Conservation (phyloP, 2,797 vertebrate species). For the Gastrophryne carolinensis region DNA sequence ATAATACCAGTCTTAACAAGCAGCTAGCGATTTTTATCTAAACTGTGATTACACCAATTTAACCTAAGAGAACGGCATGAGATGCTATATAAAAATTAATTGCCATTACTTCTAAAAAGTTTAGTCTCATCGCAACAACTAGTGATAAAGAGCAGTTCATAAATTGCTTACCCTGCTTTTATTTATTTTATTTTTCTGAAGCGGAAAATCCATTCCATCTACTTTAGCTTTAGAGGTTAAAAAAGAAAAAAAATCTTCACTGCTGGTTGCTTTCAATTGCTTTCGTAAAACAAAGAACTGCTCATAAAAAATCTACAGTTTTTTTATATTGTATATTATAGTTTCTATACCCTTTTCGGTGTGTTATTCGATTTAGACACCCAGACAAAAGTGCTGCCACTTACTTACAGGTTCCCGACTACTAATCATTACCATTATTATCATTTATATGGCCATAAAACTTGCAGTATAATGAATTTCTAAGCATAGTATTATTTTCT, state of each 20-base stretch:
- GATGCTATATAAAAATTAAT: not conserved
- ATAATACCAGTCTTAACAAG: slow-evolving; percentile 41
- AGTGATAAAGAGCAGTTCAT: not conserved
- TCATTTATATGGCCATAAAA: too few species aligned
- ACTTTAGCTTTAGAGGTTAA: not conserved
- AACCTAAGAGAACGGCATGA: not conserved
- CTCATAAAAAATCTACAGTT: too few species aligned
- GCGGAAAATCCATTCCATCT: not conserved
- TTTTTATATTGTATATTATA: too few species aligned
- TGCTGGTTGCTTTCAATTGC: not conserved
- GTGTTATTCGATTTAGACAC: too few species aligned
- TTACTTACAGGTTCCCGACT: too few species aligned
- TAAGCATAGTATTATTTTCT: too few species aligned
- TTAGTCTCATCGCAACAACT: not conserved
- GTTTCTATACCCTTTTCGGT: too few species aligned
- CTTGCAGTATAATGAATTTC: too few species aligned
- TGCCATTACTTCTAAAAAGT: not conserved
- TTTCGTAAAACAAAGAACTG: too few species aligned
- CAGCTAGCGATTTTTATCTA: slow-evolving; percentile 19
- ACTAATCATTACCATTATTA: too few species aligned
- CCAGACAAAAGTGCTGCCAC: too few species aligned
- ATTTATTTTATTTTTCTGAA: not conserved
- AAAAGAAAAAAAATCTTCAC: not conserved
- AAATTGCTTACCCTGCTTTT: not conserved
- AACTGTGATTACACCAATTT: slow-evolving; percentile 41